These are phyloP conservation scores for Dolichoris vasculosae DNA, from an alignment of 1,140 invertebrate genomes.

Conservation along the genomic window DNA sequence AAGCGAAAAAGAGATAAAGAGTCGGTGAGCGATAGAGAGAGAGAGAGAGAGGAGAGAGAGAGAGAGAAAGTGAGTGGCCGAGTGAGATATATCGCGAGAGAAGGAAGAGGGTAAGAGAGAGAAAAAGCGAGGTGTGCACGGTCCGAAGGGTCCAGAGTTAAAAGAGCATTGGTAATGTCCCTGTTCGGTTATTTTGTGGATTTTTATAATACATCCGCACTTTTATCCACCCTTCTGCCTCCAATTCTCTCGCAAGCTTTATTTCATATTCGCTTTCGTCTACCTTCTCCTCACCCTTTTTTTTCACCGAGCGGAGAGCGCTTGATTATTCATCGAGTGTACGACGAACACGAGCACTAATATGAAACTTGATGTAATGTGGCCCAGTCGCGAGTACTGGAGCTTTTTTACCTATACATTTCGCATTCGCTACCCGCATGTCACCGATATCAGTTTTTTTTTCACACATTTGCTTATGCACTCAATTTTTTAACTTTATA, in stretches of 20 bases:
- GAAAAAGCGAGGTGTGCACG: constrained; percentile 52
- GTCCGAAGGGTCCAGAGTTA: constrained; percentile 72
- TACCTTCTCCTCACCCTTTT: background rate
- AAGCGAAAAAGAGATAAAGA: constrained; percentile 5
- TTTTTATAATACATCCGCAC: constrained; percentile 72
- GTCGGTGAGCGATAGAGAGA: background rate
- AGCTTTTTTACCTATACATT: no score
- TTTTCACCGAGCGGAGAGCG: background rate
- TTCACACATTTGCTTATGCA: background rate
- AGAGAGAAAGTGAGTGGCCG: background rate
- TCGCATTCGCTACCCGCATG: no score
- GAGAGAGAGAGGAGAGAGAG: constrained; percentile 53
- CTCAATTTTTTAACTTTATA: no score
- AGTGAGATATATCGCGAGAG: no score
- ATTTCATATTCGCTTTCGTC: constrained; percentile 21
- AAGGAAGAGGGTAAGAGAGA: no score
- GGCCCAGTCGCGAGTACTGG: no score
- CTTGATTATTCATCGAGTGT: constrained; percentile 29
- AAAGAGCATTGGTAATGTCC: constrained; percentile 76
- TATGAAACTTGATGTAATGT: no score
- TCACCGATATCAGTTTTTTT: no score
- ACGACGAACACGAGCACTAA: background rate
- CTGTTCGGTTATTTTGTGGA: constrained; percentile 75
- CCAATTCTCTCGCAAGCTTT: constrained; percentile 20
- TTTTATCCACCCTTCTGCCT: background rate